A percentile compares a stretch with the other conserved stretches of the same genome.
These are phyloP conservation scores for Eupeodes corollae DNA, from an alignment of 1,140 invertebrate species.

Conservation along the genomic window DNA sequence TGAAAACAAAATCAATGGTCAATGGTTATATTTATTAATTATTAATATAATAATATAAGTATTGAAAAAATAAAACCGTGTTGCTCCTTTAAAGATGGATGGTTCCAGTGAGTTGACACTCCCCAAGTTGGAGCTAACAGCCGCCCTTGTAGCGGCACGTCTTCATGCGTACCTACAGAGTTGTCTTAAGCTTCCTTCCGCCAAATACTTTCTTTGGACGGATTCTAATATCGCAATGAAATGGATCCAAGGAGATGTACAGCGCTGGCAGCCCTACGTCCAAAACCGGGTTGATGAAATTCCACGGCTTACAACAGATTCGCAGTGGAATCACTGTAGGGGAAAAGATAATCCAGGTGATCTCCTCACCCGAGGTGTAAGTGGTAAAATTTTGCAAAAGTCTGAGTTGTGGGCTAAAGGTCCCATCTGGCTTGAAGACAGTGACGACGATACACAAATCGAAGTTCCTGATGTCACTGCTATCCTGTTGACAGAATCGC, in stretches of 20 bases:
- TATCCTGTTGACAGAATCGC: no score
- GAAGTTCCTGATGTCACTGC: no score
- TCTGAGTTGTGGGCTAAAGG: no score
- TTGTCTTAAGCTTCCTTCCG: not conserved
- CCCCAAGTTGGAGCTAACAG: slow-evolving; percentile 27
- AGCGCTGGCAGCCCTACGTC: slow-evolving; percentile 14
- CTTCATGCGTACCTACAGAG: slow-evolving; percentile 1
- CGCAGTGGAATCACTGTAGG: slow-evolving; percentile 16
- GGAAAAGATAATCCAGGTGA: slow-evolving; percentile 17
- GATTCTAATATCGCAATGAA: slow-evolving; percentile 3
- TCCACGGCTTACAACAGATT: no score
- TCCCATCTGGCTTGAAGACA: no score
- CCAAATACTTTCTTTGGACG: not conserved
- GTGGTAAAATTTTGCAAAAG: not conserved
- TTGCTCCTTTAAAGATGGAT: no score
- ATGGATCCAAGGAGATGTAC: not conserved
- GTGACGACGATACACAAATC: not conserved
- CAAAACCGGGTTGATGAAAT: slow-evolving; percentile 15
- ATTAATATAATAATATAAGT: no score
- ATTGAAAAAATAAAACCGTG: no score
- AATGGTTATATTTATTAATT: no score
- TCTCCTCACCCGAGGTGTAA: not conserved
- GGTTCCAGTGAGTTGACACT: slow-evolving; percentile 19
- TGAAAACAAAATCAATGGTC: no score
- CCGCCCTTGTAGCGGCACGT: slow-evolving; percentile 17